Percentiles rank a stretch among this genome's conserved stretches.
These are phyloP conservation scores for Lacerta bilineata DNA, from an alignment of 2,797 vertebrate species.

Conservation along the genomic window DNA sequence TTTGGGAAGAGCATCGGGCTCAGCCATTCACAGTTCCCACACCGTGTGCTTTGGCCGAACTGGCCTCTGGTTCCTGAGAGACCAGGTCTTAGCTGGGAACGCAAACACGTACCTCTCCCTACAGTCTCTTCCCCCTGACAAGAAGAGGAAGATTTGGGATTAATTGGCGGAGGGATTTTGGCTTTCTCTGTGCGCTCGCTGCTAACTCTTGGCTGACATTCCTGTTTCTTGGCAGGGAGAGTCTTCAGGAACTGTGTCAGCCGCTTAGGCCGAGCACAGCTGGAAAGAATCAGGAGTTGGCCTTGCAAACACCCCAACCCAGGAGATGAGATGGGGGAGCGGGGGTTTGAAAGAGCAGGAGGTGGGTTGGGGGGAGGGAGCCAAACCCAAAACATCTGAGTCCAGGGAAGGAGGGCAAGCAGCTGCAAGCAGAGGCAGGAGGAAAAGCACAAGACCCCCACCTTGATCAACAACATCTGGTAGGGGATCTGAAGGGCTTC, in stretches of 20 bases:
- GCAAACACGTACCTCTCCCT: constrained; percentile 30
- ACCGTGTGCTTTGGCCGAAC: neutral
- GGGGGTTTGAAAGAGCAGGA: neutral
- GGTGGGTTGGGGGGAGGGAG: neutral
- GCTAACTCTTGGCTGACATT: constrained; percentile 78
- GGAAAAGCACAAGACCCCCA: neutral
- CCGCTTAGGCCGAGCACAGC: constrained; percentile 66
- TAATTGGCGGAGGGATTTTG: constrained; percentile 52
- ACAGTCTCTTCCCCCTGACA: neutral
- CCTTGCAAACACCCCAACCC: constrained; percentile 21
- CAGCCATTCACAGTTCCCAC: neutral
- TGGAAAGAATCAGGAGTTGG: constrained; percentile 71
- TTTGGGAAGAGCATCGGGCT: neutral
- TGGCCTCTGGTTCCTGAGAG: rapidly evolving
- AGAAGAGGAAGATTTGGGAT: constrained; percentile 56
- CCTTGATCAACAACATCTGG: neutral
- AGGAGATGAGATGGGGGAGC: constrained; percentile 8
- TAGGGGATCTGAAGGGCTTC: neutral
- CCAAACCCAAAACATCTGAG: constrained; percentile 25
- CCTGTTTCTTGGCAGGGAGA: constrained; percentile 66
- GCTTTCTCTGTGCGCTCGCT: constrained; percentile 65
- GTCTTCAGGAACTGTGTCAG: constrained; percentile 65
- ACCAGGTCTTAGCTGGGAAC: constrained; percentile 10
- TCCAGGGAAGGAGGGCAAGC: neutral
- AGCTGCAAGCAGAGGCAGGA: neutral